These are phyloP conservation scores for Platorchestia sp. DNA, from an alignment of 1,140 invertebrate species.

Conservation along the genomic window DNA sequence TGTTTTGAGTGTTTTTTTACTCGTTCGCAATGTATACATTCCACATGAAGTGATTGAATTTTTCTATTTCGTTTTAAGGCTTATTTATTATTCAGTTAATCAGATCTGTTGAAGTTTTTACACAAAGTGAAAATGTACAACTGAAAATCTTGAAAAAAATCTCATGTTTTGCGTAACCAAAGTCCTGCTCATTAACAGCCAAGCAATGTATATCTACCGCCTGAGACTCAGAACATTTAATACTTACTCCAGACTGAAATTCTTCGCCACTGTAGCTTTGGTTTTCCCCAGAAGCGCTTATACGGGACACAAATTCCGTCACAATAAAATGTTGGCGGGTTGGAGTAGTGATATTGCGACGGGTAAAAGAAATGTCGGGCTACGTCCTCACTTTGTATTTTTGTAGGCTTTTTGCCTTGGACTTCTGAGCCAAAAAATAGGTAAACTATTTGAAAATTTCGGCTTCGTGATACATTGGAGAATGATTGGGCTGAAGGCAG, in stretches of 20 bases:
- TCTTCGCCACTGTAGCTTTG: neutral
- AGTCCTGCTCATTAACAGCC: neutral
- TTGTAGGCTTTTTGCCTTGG: neutral
- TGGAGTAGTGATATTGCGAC: neutral
- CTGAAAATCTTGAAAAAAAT: neutral
- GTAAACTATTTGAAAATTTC: neutral
- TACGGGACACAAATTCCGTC: neutral
- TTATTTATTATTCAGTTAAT: too few relatives aligned
- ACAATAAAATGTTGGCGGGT: neutral
- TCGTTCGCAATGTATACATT: too few relatives aligned
- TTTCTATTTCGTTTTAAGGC: too few relatives aligned
- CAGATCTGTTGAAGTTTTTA: too few relatives aligned
- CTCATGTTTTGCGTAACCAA: neutral
- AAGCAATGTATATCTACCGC: neutral
- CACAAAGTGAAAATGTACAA: neutral
- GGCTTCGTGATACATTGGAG: neutral
- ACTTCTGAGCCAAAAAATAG: neutral
- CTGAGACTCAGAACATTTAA: neutral
- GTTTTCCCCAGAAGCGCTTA: neutral
- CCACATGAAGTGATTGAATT: too few relatives aligned
- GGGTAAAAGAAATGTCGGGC: neutral
- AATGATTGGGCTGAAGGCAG: neutral
- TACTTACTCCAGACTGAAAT: neutral
- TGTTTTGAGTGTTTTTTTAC: too few relatives aligned
- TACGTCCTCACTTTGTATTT: neutral